Percentiles rank a stretch among this genome's conserved stretches.
Conservation (phyloP, 1,140 invertebrate genomes). For the Lasioglossum albipes region DNA sequence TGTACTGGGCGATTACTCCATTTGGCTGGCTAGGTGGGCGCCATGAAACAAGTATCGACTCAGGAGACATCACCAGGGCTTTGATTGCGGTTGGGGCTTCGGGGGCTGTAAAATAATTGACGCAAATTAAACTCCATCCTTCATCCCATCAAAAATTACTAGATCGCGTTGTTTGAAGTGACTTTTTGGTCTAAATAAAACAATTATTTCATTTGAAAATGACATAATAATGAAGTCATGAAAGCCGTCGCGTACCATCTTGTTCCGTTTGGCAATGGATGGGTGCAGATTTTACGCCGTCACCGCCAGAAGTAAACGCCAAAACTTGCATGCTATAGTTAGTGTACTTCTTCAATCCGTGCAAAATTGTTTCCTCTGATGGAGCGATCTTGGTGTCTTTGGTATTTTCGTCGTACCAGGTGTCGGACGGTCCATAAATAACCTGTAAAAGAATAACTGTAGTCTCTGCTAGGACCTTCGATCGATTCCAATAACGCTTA, state of each 20-base stretch:
- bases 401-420: slow-evolving; percentile 95
- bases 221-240: neutral
- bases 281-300: slow-evolving; percentile 93
- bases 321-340: slow-evolving; percentile 98
- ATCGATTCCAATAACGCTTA: neutral
- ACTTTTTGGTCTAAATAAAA: too few relatives aligned
- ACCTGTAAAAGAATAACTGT: slow-evolving; percentile 79
- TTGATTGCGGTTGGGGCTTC: slow-evolving; percentile 95
- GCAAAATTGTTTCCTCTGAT: slow-evolving; percentile 94
- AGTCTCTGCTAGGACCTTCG: neutral
- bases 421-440: slow-evolving; percentile 94
- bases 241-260: slow-evolving; percentile 85
- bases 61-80: slow-evolving; percentile 93
- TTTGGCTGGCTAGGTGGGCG: slow-evolving; percentile 94
- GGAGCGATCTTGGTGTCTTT: slow-evolving; percentile 95
- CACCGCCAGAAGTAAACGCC: slow-evolving; percentile 96
- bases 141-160: too few relatives aligned
- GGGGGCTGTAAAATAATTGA: slow-evolving; percentile 84
- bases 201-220: too few relatives aligned
- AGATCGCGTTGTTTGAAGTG: too few relatives aligned
- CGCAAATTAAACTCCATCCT: neutral
- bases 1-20: slow-evolving; percentile 95
- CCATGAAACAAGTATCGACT: slow-evolving; percentile 96
- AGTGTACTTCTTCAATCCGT: slow-evolving; percentile 95
- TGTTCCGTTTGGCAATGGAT: slow-evolving; percentile 97